phyloP scores from a whole-genome alignment of 2,113 vertebrate species.

The Shinisaurus crocodilurus region DNA sequence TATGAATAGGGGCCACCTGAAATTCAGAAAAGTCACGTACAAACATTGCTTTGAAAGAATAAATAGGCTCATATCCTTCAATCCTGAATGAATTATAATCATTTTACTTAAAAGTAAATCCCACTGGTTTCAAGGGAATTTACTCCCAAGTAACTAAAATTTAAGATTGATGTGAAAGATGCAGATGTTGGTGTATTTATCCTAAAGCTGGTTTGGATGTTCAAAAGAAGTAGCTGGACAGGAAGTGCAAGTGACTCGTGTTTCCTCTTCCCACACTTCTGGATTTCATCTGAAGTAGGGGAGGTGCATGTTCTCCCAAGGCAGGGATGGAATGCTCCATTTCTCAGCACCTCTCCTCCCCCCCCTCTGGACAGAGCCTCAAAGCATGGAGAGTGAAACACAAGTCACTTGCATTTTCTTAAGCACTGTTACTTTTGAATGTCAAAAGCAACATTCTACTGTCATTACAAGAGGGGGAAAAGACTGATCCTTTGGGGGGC shows the following conservation, averaged over 20 bases:
- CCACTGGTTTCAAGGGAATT: neutral
- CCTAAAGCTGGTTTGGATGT: neutral
- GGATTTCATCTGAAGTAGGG: neutral
- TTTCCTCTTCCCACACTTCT: neutral
- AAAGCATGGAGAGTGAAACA: neutral
- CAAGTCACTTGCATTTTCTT: neutral
- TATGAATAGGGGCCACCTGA: neutral
- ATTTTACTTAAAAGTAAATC: neutral
- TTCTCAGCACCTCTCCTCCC: neutral
- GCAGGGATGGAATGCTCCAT: neutral
- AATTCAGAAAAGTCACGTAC: neutral
- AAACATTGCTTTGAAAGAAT: neutral
- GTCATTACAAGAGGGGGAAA: neutral
- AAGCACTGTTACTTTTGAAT: neutral
- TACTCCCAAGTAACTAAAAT: neutral
- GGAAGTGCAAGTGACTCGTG: neutral
- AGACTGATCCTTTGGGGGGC: neutral
- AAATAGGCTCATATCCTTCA: neutral
- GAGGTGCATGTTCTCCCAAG: neutral
- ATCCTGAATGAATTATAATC: neutral
- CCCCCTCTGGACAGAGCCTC: neutral
- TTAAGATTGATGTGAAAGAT: neutral
- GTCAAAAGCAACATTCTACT: neutral
- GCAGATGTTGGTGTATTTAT: neutral
- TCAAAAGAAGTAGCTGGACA: neutral